Conservation (phyloP, 2,113 vertebrate genomes). For the Ursus arctos region DNA sequence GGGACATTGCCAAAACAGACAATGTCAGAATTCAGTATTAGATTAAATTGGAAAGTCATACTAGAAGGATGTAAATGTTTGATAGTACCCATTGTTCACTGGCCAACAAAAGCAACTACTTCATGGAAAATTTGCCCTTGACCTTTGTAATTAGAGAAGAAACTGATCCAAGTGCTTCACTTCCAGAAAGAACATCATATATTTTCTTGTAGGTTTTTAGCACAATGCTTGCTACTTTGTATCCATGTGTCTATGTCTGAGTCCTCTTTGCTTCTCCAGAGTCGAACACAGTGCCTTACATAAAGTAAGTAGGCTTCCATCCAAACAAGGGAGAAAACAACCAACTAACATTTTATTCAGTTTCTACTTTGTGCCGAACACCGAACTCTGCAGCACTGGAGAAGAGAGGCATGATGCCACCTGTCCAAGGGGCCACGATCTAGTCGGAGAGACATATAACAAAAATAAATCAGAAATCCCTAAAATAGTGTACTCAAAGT, state of each 20-base stretch:
- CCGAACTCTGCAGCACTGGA: background rate
- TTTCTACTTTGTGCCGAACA: background rate
- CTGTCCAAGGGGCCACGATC: background rate
- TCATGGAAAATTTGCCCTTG: slow-evolving; percentile 62
- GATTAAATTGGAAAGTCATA: slow-evolving; percentile 49
- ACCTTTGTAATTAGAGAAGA: slow-evolving; percentile 74
- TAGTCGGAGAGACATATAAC: background rate
- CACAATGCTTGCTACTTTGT: background rate
- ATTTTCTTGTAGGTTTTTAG: slow-evolving; percentile 45
- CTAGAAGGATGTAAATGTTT: slow-evolving; percentile 55
- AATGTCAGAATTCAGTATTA: slow-evolving; percentile 32
- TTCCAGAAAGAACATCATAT: background rate
- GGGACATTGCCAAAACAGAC: slow-evolving; percentile 22
- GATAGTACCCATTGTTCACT: background rate
- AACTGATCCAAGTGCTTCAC: slow-evolving; percentile 7
- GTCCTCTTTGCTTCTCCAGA: background rate
- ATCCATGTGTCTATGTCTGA: background rate
- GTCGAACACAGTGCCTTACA: background rate
- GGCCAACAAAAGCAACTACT: slow-evolving; percentile 1
- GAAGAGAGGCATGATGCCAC: background rate
- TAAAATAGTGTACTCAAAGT: background rate
- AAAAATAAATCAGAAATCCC: background rate
- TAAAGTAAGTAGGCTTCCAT: background rate
- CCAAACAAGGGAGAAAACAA: background rate
- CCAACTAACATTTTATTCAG: background rate